Evolutionary conservation across 2,888 invertebrate species (phyloP).

Genomic region (Brenthis daphne): DNA sequence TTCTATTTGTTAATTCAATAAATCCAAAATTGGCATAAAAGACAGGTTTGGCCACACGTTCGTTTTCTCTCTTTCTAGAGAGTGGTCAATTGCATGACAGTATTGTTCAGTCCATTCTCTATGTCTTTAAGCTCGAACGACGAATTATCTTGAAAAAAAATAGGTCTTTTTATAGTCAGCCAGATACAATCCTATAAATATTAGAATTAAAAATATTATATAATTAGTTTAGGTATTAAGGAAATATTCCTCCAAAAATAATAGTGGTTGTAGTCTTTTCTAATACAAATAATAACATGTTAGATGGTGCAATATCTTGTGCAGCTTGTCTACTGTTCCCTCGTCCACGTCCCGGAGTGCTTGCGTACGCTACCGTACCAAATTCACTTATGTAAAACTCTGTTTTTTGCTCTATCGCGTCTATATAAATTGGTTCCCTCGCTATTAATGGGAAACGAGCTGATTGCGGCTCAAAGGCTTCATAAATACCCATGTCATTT

Average conservation of each 20-base stretch:
- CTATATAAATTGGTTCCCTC: conserved; percentile 79
- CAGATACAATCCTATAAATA: not conserved
- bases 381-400: conserved; percentile 88
- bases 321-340: conserved; percentile 48
- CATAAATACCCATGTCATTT: conserved; percentile 84
- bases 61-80: no score
- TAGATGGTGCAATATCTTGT: conserved; percentile 51
- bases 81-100: no score
- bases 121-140: no score
- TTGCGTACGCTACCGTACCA: conserved; percentile 86
- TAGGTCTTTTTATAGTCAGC: not conserved
- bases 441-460: conserved; percentile 83
- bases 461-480: conserved; percentile 81
- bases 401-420: conserved; percentile 86
- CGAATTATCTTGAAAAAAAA: no score
- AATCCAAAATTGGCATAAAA: no score
- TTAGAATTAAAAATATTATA: not conserved
- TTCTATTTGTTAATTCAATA: no score
- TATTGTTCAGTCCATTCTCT: no score
- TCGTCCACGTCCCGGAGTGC: conserved; percentile 66
- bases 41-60: no score
- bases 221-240: conserved; percentile 64
- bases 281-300: conserved; percentile 82
- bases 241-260: conserved; percentile 84
- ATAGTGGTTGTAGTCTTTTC: conserved; percentile 84